Percentiles rank a stretch among this genome's conserved stretches.
These are phyloP conservation scores for Acanthurus tractus DNA, from an alignment of 2,797 vertebrate genomes.

Conservation along the genomic window DNA sequence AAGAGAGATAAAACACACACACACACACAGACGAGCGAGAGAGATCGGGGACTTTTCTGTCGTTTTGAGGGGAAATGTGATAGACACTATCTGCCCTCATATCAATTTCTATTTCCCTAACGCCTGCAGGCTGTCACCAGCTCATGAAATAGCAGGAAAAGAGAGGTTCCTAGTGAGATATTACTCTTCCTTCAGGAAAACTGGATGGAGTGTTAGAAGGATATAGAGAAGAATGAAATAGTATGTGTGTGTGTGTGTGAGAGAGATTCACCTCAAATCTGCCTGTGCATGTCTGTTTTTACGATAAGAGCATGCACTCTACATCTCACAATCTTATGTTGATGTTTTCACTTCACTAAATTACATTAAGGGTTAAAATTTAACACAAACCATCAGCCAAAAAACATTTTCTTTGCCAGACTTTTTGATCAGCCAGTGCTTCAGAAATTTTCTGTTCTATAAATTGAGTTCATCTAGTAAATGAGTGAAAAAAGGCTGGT, in stretches of 20 bases:
- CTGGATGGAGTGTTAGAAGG: conserved; percentile 21
- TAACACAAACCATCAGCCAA: conserved; percentile 32
- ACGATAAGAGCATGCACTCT: conserved; percentile 48
- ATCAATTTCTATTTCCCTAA: conserved; percentile 63
- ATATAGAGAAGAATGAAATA: conserved; percentile 26
- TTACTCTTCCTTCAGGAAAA: conserved; percentile 31
- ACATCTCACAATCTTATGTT: conserved; percentile 32
- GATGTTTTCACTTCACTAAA: conserved; percentile 69
- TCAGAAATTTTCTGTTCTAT: too few relatives aligned
- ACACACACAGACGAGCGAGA: background rate
- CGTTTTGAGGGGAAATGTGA: conserved; percentile 46
- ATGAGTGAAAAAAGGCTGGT: background rate
- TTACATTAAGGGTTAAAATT: conserved; percentile 14
- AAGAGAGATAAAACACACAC: conserved; percentile 22
- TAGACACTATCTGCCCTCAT: conserved; percentile 57
- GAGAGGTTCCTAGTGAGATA: conserved; percentile 40
- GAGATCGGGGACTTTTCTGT: conserved; percentile 51
- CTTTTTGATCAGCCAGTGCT: background rate
- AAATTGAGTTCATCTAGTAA: background rate
- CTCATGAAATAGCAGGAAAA: conserved; percentile 23
- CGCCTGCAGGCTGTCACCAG: conserved; percentile 56
- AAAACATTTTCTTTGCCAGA: background rate
- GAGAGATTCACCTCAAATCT: conserved; percentile 22
- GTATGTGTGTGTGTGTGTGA: background rate
- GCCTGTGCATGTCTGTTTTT: conserved; percentile 49